phyloP scores from a whole-genome alignment of 2,113 vertebrate species.

The Ardeotis arabs region DNA sequence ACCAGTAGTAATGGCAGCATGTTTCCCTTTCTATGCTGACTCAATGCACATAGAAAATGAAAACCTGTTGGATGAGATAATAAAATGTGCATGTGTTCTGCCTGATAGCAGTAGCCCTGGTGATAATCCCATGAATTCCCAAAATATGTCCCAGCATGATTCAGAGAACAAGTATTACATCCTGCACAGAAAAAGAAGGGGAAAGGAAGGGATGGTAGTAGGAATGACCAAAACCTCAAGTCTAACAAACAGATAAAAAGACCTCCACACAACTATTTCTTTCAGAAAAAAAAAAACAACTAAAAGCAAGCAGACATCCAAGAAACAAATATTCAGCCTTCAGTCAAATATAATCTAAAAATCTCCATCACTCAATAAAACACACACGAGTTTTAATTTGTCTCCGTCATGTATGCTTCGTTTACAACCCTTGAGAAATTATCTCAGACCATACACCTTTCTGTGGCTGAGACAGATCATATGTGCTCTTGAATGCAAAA shows the following conservation, averaged over 20 bases:
- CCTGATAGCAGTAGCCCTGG: slow-evolving; percentile 64
- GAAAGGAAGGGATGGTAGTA: not conserved
- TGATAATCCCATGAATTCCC: slow-evolving; percentile 70
- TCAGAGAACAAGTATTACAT: slow-evolving; percentile 24
- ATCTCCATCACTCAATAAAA: not conserved
- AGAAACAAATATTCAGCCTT: not conserved
- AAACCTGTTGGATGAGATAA: slow-evolving; percentile 68
- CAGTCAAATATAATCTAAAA: not conserved
- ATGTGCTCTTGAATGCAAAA: not conserved
- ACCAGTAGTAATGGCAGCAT: slow-evolving; percentile 26
- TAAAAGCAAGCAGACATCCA: not conserved
- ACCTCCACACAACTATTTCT: not conserved
- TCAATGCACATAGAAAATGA: slow-evolving; percentile 56
- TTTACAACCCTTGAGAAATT: not conserved
- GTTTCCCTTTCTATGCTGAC: slow-evolving; percentile 10
- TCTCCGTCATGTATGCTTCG: not conserved
- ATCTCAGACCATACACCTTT: not conserved
- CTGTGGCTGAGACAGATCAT: not conserved
- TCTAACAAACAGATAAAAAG: not conserved
- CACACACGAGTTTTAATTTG: not conserved
- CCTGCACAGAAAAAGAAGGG: not conserved
- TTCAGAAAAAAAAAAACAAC: not conserved
- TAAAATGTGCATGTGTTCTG: slow-evolving; percentile 65
- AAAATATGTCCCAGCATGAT: slow-evolving; percentile 50
- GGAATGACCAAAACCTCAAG: not conserved